Base-by-base conservation (phyloP, 1,140 invertebrate species). In the Proctacanthus coquilletti region DNA sequence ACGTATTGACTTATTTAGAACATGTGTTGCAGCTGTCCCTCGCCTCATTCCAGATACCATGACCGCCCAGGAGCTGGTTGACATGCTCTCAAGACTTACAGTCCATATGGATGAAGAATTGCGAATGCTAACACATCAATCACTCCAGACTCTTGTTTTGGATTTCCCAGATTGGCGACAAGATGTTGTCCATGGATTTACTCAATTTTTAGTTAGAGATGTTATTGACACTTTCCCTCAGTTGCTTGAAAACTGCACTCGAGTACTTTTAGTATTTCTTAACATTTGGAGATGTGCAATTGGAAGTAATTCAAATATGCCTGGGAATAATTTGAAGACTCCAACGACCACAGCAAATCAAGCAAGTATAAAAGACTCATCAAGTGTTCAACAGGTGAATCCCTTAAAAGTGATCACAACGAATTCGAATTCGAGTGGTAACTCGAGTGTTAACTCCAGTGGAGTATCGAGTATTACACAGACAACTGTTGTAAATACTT, bases 151-250 rank as follows among this genome's bases (percentile, higher is more conserved):
- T 40, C 68, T 99, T 10, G 84, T 97, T 6, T 74, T 88, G 14
- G 94, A 98, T 62, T 97, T 97, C 57, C 79, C 88, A 11, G 86
- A 94, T 47, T 98, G 94, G 94, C 68, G 94, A 50, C 88, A 97
- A 58, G 89, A 96, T 58, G 91, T 98, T 11, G 69, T 98, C 14
- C 78, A 71, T 67, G 85, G 91, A 11, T 94, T 95, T 61, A 86
- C 93, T 2, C 88, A 94, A 63, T 98, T 98, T 65, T 67, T 97
- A 13, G 78, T 85, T 23, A 79, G 85, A 48, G 92, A 97, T 57
- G 85, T 98, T 30, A 72, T 77, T 52, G 91, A 96, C 54, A 88
- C 83, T 10, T 80, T 77, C 47, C 75, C 79, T 17, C 84, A 88
- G 54, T 69, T 98, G 15, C 67, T 98, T 6, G 95, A 98, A 54